Conservation (phyloP, 2,888 invertebrate species). For the Chloroclysta siterata region DNA sequence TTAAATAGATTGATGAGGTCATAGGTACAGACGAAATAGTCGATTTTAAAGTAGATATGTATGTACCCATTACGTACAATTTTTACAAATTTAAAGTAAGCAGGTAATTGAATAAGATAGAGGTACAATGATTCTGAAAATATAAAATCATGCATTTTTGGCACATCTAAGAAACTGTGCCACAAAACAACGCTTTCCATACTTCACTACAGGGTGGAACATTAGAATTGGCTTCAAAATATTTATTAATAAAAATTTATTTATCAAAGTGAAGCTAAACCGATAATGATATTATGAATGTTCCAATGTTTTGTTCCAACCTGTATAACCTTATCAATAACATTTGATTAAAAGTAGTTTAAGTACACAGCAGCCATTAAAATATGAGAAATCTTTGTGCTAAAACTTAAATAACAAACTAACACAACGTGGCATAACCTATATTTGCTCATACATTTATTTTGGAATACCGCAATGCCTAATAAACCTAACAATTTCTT, state of each 20-base stretch:
- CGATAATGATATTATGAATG: too few species aligned
- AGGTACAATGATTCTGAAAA: conserved; percentile 28
- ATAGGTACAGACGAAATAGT: conserved; percentile 1
- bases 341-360: conserved; percentile 18
- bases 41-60: conserved; percentile 13
- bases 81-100: too few species aligned
- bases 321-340: conserved; percentile 5
- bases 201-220: neutral
- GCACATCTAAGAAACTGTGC: neutral
- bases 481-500: neutral
- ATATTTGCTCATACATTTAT: conserved; percentile 17
- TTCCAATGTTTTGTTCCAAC: conserved; percentile 1
- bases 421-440: conserved; percentile 17
- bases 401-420: conserved; percentile 22
- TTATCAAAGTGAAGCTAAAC: too few species aligned
- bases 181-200: neutral
- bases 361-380: conserved; percentile 46
- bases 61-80: too few species aligned
- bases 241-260: neutral
- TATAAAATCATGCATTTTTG: conserved; percentile 15
- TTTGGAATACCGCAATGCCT: conserved; percentile 26
- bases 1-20: conserved; percentile 28
- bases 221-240: neutral
- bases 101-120: too few species aligned
- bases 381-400: conserved; percentile 30